phyloP scores from a whole-genome alignment of 2,113 vertebrate genomes.

The Hippocampus abdominalis region DNA sequence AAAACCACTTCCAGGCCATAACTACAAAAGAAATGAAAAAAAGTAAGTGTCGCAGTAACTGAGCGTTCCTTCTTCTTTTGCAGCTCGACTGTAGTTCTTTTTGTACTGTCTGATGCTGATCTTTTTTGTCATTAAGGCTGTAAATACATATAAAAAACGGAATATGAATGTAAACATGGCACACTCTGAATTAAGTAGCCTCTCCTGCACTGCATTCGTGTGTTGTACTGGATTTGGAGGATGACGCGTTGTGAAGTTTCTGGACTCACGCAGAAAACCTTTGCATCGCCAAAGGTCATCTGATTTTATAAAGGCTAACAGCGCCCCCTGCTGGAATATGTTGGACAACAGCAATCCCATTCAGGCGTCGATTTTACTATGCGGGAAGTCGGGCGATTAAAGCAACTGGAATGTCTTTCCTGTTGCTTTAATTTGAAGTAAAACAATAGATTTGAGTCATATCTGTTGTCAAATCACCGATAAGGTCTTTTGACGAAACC shows the following conservation, averaged over 20 bases:
- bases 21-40: too few relatives aligned
- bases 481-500: too few relatives aligned
- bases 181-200: slow-evolving; percentile 7
- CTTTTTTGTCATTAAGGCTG: slow-evolving; percentile 2
- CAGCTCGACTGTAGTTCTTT: background rate
- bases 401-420: background rate
- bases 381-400: too few relatives aligned
- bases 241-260: slow-evolving; percentile 32
- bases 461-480: background rate
- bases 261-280: slow-evolving; percentile 39
- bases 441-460: background rate
- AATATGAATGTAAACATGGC: slow-evolving; percentile 9
- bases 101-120: background rate
- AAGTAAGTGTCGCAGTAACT: background rate
- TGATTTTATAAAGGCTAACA: background rate
- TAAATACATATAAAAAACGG: background rate
- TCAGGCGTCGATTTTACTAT: background rate
- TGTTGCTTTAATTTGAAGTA: background rate
- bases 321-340: slow-evolving; percentile 49
- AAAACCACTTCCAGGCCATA: too few relatives aligned
- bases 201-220: slow-evolving; percentile 3
- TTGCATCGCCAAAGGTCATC: slow-evolving; percentile 20
- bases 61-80: background rate
- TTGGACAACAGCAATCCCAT: background rate
- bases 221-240: slow-evolving; percentile 11